Evolutionary conservation across 2,888 invertebrate species (phyloP).

Genomic region (Drosophila multiciliata): DNA sequence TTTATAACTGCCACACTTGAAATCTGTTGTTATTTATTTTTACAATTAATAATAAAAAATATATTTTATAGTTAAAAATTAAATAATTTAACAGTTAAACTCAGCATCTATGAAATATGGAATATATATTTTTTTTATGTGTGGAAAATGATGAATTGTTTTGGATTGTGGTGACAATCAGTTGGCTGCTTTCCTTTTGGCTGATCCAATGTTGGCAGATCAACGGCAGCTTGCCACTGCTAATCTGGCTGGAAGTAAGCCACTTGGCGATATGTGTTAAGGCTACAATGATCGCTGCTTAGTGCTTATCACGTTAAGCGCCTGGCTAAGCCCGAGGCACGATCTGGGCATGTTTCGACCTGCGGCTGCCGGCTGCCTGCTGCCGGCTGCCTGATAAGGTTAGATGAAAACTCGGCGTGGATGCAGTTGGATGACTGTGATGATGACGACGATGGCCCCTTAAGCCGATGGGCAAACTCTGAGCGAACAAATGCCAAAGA

Average conservation of each 20-base stretch:
- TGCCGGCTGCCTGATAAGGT: constrained; percentile 2
- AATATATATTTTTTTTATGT: neutral
- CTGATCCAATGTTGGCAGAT: constrained; percentile 9
- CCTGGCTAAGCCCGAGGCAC: constrained; percentile 37
- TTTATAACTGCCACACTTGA: neutral
- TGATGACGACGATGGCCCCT: constrained; percentile 32
- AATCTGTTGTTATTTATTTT: too few species aligned
- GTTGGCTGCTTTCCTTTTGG: neutral
- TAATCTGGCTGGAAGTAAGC: constrained; percentile 12
- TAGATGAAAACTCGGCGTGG: neutral
- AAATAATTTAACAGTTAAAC: neutral
- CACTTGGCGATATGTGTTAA: constrained; percentile 35
- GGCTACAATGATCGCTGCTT: constrained; percentile 47
- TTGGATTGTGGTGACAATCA: neutral
- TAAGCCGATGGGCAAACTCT: constrained; percentile 57
- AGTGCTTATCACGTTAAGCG: constrained; percentile 60
- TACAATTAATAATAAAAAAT: too few species aligned
- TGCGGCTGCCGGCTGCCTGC: neutral
- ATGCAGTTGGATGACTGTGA: neutral
- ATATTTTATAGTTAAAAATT: too few species aligned
- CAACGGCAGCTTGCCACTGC: neutral
- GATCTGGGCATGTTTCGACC: constrained; percentile 59
- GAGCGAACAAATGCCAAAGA: constrained; percentile 63
- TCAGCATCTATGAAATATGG: neutral
- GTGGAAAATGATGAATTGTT: neutral